Evolutionary conservation across 2,113 vertebrate species (phyloP).

Genomic region (Apeltes quadracus): DNA sequence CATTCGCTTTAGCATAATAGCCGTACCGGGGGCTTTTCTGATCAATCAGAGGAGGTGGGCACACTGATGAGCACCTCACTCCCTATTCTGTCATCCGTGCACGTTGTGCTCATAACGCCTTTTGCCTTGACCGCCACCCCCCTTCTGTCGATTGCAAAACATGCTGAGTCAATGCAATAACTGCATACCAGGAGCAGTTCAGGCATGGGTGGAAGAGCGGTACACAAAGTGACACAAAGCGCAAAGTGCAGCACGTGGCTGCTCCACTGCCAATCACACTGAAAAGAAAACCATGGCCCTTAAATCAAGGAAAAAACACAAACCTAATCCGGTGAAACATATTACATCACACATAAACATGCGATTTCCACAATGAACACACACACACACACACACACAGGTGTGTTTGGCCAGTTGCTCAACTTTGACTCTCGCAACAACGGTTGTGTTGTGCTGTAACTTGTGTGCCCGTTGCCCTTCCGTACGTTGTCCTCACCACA

Average conservation of each 20-base stretch:
- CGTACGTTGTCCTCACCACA: slow-evolving; percentile 6
- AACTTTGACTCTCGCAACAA: neutral
- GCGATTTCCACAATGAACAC: neutral
- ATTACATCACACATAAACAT: neutral
- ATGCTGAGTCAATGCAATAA: slow-evolving; percentile 42
- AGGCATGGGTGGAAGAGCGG: slow-evolving; percentile 22
- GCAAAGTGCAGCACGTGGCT: slow-evolving; percentile 47
- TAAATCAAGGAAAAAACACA: neutral
- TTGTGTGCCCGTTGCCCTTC: neutral
- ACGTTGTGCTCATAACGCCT: neutral
- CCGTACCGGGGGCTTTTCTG: neutral
- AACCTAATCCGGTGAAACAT: neutral
- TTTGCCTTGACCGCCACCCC: neutral
- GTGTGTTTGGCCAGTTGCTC: neutral
- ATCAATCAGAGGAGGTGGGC: neutral
- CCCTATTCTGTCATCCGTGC: neutral
- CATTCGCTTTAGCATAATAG: neutral
- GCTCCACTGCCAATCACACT: neutral
- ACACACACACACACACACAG: neutral
- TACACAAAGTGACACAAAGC: slow-evolving; percentile 53
- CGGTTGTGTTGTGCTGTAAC: slow-evolving; percentile 2
- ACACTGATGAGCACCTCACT: neutral
- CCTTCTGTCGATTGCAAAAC: slow-evolving; percentile 25
- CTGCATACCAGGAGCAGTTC: slow-evolving; percentile 17
- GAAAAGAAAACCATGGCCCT: neutral